Base-by-base conservation (phyloP, 2,888 invertebrate genomes). In the Crepidodera aurea region DNA sequence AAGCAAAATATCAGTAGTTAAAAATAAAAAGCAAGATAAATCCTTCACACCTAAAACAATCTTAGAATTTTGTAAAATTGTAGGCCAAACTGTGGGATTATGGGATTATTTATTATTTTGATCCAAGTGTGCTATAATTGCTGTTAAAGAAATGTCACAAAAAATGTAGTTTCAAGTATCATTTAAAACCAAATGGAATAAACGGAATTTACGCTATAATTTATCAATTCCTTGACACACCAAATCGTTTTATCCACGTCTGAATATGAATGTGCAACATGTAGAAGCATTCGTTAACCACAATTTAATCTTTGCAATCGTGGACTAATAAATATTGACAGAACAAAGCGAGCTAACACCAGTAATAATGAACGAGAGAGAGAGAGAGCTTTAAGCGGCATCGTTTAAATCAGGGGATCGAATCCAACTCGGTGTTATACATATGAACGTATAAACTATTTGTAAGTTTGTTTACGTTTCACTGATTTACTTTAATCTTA, bases 401-500 rank as follows among this genome's bases (percentile, higher is more conserved):
- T 44, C 44, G 27, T 55, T 42, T 55, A 32, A 44, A 55, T 29
- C 55, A 13, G 8, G 16, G 29, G 27, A 44, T 55, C 18, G 55
- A 44, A 42, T 29, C 29, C 29, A 34, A 34, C 25, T 16, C 25
- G 40, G 53, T 25, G 37, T 59, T 27, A 60, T 60, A 51, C 39
- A 55, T 40, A 60, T 29, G 40, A 50, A 57, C 56, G 44, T 53
- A 60, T 51, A 57, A 60, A 60, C 55, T 64, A 64, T 57, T 64
- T 64, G 57, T 56, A 60, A 60, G 57, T 57, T 64, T 60, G 60
- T 64, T 63, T 60, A 62, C 60, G 60, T 62, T 48, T 58, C 55
- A 62, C 42, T 62, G 62, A 59, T 65, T 65, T 59, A 65, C 62
- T 62, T 65, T 62, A 65, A 65, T 65, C 62, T 60, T 46, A 51